Evolutionary conservation across 2,113 vertebrate species (phyloP).

Genomic region (Mesitornis unicolor): DNA sequence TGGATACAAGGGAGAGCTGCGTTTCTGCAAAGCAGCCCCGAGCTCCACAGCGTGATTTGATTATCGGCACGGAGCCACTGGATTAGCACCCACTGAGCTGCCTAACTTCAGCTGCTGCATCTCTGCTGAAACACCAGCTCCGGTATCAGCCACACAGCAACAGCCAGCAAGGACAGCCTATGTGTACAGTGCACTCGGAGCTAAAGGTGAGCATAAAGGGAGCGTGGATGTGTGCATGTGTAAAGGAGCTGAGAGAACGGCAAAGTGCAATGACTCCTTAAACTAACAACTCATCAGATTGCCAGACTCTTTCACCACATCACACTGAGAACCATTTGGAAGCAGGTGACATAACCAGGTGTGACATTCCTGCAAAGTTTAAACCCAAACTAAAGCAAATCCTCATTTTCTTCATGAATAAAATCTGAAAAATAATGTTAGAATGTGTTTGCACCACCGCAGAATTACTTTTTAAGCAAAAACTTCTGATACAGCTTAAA

Average conservation of each 20-base stretch:
- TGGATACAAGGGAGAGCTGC: fast-evolving
- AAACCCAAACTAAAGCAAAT: not conserved
- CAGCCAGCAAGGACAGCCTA: fast-evolving
- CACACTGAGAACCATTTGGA: not conserved
- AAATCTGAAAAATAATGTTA: not conserved
- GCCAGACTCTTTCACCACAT: not conserved
- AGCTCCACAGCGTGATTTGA: not conserved
- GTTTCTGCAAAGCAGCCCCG: not conserved
- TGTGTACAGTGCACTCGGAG: fast-evolving
- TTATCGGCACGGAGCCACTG: not conserved
- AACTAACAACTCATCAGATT: not conserved
- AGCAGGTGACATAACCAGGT: not conserved
- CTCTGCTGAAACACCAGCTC: not conserved
- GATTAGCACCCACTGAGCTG: not conserved
- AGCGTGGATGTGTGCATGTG: fast-evolving
- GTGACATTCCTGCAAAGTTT: not conserved
- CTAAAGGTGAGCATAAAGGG: not conserved
- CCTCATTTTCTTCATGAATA: not conserved
- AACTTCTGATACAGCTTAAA: not conserved
- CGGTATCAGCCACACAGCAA: not conserved
- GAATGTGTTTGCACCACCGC: not conserved
- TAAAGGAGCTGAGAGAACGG: not conserved
- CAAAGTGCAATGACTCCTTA: not conserved
- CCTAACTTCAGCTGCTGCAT: not conserved
- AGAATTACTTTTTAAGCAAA: not conserved